phyloP scores from a whole-genome alignment of 2,888 invertebrate genomes.

The Epistrophe eligans region DNA sequence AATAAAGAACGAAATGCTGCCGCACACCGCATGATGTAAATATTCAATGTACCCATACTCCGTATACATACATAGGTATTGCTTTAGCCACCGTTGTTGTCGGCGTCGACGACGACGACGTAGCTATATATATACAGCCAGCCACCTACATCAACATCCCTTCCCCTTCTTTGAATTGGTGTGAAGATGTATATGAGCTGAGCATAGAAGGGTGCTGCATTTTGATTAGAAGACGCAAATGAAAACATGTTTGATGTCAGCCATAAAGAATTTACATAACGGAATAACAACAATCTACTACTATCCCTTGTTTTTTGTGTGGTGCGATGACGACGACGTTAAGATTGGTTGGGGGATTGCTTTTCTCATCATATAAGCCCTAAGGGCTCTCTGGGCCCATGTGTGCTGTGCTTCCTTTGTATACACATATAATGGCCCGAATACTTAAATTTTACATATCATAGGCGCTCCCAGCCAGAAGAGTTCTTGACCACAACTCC shows the following conservation, averaged over 20 bases:
- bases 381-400: constrained; percentile 46
- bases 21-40: constrained; percentile 34
- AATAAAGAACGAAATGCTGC: constrained; percentile 21
- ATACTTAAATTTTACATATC: neutral
- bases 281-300: constrained; percentile 58
- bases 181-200: constrained; percentile 67
- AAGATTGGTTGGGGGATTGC: constrained; percentile 37
- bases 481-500: constrained; percentile 19
- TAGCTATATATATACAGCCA: neutral
- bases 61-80: neutral
- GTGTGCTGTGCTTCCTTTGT: neutral
- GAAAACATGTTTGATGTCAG: constrained; percentile 77
- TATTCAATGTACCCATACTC: constrained; percentile 30
- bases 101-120: constrained; percentile 6
- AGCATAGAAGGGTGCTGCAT: constrained; percentile 75
- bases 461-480: neutral
- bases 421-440: neutral
- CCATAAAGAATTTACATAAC: constrained; percentile 77
- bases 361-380: constrained; percentile 32
- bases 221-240: constrained; percentile 77
- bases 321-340: neutral
- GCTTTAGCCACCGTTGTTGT: constrained; percentile 8
- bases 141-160: constrained; percentile 20
- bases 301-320: constrained; percentile 27
- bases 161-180: neutral